Evolutionary conservation across 2,113 vertebrate genomes (phyloP).

Genomic region (Neoarius graeffei): DNA sequence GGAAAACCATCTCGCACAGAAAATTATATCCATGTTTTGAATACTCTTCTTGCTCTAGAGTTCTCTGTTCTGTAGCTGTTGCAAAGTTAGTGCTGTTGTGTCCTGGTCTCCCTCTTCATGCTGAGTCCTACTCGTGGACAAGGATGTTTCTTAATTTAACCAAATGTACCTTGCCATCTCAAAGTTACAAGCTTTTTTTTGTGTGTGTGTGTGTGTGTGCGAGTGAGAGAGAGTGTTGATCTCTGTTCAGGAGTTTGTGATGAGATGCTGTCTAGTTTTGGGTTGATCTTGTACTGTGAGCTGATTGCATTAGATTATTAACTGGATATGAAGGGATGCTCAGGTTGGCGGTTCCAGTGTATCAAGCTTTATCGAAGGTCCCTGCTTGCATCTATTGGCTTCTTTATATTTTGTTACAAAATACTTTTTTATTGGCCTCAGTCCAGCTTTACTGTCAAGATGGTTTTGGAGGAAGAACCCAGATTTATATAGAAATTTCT

Average conservation of each 20-base stretch:
- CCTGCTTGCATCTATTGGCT: slow-evolving; percentile 20
- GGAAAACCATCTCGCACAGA: slow-evolving; percentile 67
- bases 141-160: slow-evolving; percentile 79
- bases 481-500: background rate
- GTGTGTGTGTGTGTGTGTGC: too few species aligned
- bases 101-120: slow-evolving; percentile 77
- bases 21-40: slow-evolving; percentile 66
- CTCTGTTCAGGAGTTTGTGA: slow-evolving; percentile 33
- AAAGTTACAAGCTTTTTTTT: slow-evolving; percentile 82
- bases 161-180: slow-evolving; percentile 87
- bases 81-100: slow-evolving; percentile 87
- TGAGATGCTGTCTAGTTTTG: slow-evolving; percentile 24
- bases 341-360: slow-evolving; percentile 39
- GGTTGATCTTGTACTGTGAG: slow-evolving; percentile 32
- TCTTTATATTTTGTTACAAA: slow-evolving; percentile 17
- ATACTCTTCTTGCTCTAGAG: slow-evolving; percentile 72
- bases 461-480: background rate
- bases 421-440: background rate
- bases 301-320: slow-evolving; percentile 20
- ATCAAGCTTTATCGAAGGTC: slow-evolving; percentile 31
- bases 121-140: slow-evolving; percentile 80
- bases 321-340: slow-evolving; percentile 26
- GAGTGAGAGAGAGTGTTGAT: slow-evolving; percentile 16
- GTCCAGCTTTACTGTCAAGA: background rate
- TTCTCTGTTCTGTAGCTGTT: slow-evolving; percentile 84